phyloP scores from a whole-genome alignment of 1,140 invertebrate species.

The Drosophila malerkotliana region DNA sequence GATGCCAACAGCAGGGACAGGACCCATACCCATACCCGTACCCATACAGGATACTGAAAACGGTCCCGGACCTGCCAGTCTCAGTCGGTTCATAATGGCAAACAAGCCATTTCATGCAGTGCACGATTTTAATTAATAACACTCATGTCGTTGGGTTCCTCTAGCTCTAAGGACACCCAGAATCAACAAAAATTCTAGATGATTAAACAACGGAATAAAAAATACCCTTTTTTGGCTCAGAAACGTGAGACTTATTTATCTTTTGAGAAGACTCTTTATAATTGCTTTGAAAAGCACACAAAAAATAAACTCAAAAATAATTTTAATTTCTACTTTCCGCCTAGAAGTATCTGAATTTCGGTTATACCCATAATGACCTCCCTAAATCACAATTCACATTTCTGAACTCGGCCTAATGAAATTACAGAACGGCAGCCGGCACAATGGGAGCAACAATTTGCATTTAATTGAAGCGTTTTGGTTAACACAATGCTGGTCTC shows the following conservation, averaged over 20 bases:
- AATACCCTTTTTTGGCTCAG: slow-evolving; percentile 14
- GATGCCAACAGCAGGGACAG: not conserved
- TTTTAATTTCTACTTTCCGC: not conserved
- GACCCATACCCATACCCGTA: not conserved
- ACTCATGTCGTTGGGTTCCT: slow-evolving; percentile 48
- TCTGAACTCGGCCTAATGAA: slow-evolving; percentile 25
- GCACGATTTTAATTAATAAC: slow-evolving; percentile 83
- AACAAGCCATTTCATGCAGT: slow-evolving; percentile 75
- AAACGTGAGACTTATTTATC: not conserved
- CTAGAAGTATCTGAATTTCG: not conserved
- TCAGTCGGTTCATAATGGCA: slow-evolving; percentile 14
- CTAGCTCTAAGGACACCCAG: not conserved
- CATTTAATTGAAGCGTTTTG: slow-evolving; percentile 45
- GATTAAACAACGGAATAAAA: slow-evolving; percentile 25
- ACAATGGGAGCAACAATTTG: slow-evolving; percentile 44
- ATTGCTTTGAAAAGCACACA: not conserved
- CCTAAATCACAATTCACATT: slow-evolving; percentile 16
- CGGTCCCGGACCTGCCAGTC: not conserved
- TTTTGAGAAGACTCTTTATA: too few relatives aligned
- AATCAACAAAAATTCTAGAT: not conserved
- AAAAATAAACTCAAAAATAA: not conserved
- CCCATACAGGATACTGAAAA: not conserved
- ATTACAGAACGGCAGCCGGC: slow-evolving; percentile 13
- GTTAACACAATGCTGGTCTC: slow-evolving; percentile 20
- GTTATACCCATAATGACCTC: not conserved